These are phyloP conservation scores for Drosophila barbarae DNA, from an alignment of 2,888 invertebrate genomes.

Conservation along the genomic window DNA sequence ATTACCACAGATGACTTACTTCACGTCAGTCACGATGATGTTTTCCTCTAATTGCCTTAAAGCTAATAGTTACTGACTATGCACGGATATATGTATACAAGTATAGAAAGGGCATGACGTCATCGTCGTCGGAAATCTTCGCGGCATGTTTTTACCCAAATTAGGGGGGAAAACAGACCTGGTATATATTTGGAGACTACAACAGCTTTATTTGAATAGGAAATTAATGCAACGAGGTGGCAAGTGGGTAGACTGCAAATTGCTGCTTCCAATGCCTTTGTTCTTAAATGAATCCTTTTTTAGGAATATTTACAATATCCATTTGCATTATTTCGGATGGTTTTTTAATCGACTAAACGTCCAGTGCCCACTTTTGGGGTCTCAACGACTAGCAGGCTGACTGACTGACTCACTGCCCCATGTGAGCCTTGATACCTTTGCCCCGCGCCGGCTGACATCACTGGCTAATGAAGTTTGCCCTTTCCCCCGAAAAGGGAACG, in stretches of 20 bases:
- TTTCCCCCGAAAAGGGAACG: conserved; percentile 13
- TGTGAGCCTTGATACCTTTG: conserved; percentile 15
- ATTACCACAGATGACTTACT: conserved; percentile 20
- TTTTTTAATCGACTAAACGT: conserved; percentile 24
- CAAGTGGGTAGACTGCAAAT: not conserved
- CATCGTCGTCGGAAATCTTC: conserved; percentile 8
- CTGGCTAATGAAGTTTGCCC: conserved; percentile 31
- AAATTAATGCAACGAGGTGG: conserved; percentile 23
- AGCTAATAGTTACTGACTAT: conserved; percentile 13
- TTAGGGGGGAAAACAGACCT: not conserved
- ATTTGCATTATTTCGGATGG: conserved; percentile 19
- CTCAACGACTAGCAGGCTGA: conserved; percentile 36
- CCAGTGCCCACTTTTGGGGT: conserved; percentile 25
- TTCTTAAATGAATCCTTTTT: not conserved
- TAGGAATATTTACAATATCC: conserved; percentile 2
- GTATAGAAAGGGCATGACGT: conserved; percentile 16
- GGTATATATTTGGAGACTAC: not conserved
- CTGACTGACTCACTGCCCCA: conserved; percentile 34
- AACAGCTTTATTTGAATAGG: conserved; percentile 40
- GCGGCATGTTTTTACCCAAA: not conserved
- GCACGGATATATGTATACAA: not conserved
- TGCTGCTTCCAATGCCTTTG: not conserved
- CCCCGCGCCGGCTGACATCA: conserved; percentile 35
- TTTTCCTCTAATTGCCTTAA: conserved; percentile 20
- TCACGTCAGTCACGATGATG: not conserved